Evolutionary conservation across 2,113 vertebrate genomes (phyloP), one percentile per base, ranked within the genome.

Genomic region (Phylloscopus trochilus): DNA sequence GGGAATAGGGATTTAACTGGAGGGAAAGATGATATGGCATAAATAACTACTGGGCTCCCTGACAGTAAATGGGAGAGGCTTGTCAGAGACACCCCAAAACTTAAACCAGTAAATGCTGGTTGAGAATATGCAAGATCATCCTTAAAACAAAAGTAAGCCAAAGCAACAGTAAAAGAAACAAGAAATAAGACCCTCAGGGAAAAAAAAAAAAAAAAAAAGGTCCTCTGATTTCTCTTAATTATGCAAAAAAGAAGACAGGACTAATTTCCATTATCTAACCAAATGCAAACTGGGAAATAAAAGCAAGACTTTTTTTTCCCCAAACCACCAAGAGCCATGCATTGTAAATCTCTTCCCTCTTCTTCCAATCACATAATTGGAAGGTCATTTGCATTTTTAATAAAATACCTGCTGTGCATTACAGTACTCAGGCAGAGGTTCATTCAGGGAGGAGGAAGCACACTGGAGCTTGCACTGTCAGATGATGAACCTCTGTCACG

Each of bases 321-420:
- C 22, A 59, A 88, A 76, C 26, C 28, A 58, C 20, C 1, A 3
- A 39, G 31, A 68, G 11, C 23, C 4, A 17, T 43, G 20, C 13
- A 49, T 79, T 81, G 41, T 81, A 84, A 56, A 83, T 44, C 44
- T 82, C 23, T 19, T 73, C 53, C 47, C 24, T 75, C 56, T 75
- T 78, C 44, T 83, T 87, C 58, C 91, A 94, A 11, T 73, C 53
- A 64, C 8, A 11, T 53, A 84, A 72, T 19, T 84, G 46, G 73
- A 87, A 83, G 49, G 64, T 51, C 59, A 78, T 93, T 81, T 94
- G 52, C 17, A 59, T 82, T 96, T 96, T 69, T 68, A 85, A 87
- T 86, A 37, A 88, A 92, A 75, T 80, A 68, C 52, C 46, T 93
- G 44, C 72, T 72, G 30, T 69, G 79, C 79, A 95, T 93, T 92